Percentiles rank a stretch among this genome's conserved stretches.
Evolutionary conservation across 2,888 invertebrate genomes (phyloP).

Genomic region (Abscondita cerata): DNA sequence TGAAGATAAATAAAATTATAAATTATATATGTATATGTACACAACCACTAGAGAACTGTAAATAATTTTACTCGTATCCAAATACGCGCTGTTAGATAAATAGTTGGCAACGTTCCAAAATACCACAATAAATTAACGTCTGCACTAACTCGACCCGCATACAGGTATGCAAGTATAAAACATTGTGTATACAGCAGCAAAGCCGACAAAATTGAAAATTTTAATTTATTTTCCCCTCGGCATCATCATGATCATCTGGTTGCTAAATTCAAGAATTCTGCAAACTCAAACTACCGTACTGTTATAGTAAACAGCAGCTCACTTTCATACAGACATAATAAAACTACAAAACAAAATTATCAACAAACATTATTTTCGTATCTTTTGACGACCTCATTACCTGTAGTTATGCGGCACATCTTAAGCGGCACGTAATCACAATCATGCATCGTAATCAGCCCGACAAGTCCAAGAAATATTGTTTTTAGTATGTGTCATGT

Average conservation of each 20-base stretch:
- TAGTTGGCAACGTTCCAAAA: constrained; percentile 37
- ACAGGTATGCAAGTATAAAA: constrained; percentile 36
- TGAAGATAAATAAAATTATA: constrained; percentile 23
- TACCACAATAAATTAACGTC: constrained; percentile 39
- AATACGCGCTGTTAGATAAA: constrained; percentile 33
- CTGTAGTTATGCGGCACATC: not conserved
- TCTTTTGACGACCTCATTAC: not conserved
- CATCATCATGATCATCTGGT: not conserved
- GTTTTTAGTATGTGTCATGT: too few species aligned
- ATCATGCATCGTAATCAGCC: too few species aligned
- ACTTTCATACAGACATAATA: constrained; percentile 17
- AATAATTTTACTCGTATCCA: constrained; percentile 33
- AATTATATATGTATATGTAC: constrained; percentile 27
- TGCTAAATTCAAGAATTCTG: constrained; percentile 7
- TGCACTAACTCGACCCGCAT: constrained; percentile 36
- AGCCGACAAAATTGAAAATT: constrained; percentile 12
- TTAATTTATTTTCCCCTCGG: not conserved
- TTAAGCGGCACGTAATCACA: too few species aligned
- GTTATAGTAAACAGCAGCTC: constrained; percentile 21
- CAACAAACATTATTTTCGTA: constrained; percentile 7
- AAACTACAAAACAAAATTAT: constrained; percentile 5
- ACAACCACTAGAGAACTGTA: constrained; percentile 32
- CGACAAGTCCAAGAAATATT: too few species aligned
- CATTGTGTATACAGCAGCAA: constrained; percentile 12
- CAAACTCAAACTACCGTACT: constrained; percentile 19